phyloP scores from a whole-genome alignment of 2,113 vertebrate species.

The Proterorhinus semilunaris region DNA sequence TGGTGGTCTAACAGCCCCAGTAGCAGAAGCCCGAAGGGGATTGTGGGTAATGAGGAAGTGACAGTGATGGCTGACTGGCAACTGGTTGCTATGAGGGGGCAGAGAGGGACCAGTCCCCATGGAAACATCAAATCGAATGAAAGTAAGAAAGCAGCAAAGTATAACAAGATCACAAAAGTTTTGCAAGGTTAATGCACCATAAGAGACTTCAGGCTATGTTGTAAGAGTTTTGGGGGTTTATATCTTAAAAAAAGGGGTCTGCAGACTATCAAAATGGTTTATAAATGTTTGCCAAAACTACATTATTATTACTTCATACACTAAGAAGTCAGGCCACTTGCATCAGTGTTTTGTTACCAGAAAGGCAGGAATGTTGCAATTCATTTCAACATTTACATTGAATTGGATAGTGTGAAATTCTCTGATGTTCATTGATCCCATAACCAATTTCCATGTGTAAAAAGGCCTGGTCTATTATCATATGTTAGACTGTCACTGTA shows the following conservation, averaged over 20 bases:
- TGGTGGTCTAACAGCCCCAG: conserved; percentile 58
- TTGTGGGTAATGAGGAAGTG: conserved; percentile 75
- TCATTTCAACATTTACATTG: no score
- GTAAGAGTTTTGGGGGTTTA: conserved; percentile 11
- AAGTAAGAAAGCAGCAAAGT: conserved; percentile 43
- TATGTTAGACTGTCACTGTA: background rate
- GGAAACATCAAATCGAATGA: conserved; percentile 69
- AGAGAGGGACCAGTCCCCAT: conserved; percentile 58
- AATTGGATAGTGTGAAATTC: no score
- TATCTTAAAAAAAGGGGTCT: background rate
- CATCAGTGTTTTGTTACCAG: no score
- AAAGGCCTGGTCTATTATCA: background rate
- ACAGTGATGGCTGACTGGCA: conserved; percentile 75
- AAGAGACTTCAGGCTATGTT: conserved; percentile 14
- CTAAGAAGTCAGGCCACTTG: no score
- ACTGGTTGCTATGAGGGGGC: conserved; percentile 70
- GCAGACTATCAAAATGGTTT: background rate
- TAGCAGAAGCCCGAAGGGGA: conserved; percentile 55
- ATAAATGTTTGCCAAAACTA: no score
- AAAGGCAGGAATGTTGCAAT: no score
- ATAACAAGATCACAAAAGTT: conserved; percentile 38
- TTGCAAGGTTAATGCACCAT: conserved; percentile 40
- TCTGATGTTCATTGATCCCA: no score
- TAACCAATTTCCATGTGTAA: no score
- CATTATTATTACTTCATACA: no score